A percentile compares a stretch with the other conserved stretches of the same genome.
Conservation (phyloP, 2,888 invertebrate genomes). For the Eristalis pertinax region DNA sequence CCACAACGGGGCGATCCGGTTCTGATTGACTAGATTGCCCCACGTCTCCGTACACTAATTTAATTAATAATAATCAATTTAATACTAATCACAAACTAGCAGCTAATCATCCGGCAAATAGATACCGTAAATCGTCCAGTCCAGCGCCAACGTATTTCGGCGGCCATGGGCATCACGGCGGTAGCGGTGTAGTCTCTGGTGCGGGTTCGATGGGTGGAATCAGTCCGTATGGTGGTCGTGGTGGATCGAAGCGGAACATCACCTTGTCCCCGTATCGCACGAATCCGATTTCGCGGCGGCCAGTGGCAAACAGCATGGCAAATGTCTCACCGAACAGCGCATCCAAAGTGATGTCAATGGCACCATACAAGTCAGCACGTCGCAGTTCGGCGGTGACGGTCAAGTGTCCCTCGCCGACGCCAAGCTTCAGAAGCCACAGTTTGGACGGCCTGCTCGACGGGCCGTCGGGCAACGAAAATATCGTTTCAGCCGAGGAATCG, state of each 20-base stretch:
- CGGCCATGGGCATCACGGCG: constrained; percentile 75
- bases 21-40: constrained; percentile 92
- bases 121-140: constrained; percentile 86
- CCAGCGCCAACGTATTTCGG: constrained; percentile 84
- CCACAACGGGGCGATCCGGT: constrained; percentile 82
- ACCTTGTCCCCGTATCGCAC: constrained; percentile 78
- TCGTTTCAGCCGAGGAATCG: constrained; percentile 74
- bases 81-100: constrained; percentile 80
- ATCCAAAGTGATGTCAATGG: constrained; percentile 19
- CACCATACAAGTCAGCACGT: constrained; percentile 76
- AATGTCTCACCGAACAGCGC: constrained; percentile 75
- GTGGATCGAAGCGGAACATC: constrained; percentile 77
- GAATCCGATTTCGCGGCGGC: constrained; percentile 76
- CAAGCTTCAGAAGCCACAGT: constrained; percentile 83
- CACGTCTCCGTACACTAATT: constrained; percentile 78
- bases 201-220: constrained; percentile 76
- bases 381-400: constrained; percentile 79
- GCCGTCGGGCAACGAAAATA: constrained; percentile 52
- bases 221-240: constrained; percentile 76
- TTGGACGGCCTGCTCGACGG: constrained; percentile 85
- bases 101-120: constrained; percentile 82
- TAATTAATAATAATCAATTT: constrained; percentile 78
- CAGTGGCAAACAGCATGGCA: constrained; percentile 77
- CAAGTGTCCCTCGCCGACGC: constrained; percentile 78
- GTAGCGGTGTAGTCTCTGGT: constrained; percentile 73